Percentiles rank a stretch among this genome's conserved stretches.
phyloP scores from a whole-genome alignment of 2,797 vertebrate genomes.

The Chelon labrosus region DNA sequence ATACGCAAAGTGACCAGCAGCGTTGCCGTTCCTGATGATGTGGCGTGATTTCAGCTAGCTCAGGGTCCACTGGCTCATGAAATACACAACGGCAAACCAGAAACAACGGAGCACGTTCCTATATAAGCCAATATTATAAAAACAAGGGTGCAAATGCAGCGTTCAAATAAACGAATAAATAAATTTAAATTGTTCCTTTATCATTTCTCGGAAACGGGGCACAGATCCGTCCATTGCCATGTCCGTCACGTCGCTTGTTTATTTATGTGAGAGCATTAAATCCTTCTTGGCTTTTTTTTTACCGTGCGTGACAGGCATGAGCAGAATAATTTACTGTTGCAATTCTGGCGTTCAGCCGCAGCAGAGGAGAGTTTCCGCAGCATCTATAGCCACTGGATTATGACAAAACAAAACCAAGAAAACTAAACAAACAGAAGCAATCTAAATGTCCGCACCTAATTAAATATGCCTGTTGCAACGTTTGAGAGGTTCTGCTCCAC shows the following conservation, averaged over 20 bases:
- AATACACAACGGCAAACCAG: not conserved
- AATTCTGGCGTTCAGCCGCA: conserved; percentile 47
- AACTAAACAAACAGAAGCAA: not conserved
- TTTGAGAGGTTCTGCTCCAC: no score
- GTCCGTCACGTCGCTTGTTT: conserved; percentile 43
- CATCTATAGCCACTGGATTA: conserved; percentile 32
- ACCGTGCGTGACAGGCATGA: conserved; percentile 38
- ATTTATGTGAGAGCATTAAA: conserved; percentile 42
- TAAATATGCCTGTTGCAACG: no score
- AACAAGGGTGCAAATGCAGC: conserved; percentile 9
- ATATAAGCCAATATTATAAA: conserved; percentile 2
- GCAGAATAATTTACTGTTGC: conserved; percentile 44
- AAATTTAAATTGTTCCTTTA: conserved; percentile 11
- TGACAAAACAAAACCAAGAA: not conserved
- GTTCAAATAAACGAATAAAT: not conserved
- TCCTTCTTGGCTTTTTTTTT: conserved; percentile 29
- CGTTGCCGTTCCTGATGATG: conserved; percentile 20
- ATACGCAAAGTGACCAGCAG: conserved; percentile 22
- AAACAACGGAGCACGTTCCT: not conserved
- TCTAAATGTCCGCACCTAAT: no score
- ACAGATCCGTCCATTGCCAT: conserved; percentile 25
- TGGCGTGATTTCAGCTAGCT: conserved; percentile 2
- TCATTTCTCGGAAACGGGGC: conserved; percentile 19
- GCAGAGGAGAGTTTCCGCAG: conserved; percentile 46
- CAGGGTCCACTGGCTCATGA: conserved; percentile 2